phyloP scores from a whole-genome alignment of 2,113 vertebrate species.

The Ciconia maguari region DNA sequence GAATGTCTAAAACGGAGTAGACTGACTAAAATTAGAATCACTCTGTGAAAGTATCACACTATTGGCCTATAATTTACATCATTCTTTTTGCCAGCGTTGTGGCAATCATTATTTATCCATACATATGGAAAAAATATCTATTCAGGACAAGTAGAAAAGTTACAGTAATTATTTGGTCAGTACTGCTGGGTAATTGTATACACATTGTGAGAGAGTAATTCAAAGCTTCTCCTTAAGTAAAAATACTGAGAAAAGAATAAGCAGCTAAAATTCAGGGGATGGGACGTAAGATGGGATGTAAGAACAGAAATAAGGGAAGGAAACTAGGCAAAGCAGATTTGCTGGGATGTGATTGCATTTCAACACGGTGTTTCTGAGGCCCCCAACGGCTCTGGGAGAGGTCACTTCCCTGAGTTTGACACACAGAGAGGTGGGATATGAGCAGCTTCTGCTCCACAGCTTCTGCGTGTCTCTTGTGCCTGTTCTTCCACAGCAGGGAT shows the following conservation, averaged over 20 bases:
- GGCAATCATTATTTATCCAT: neutral
- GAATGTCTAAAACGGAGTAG: slow-evolving; percentile 43
- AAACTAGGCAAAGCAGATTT: neutral
- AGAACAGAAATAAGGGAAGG: neutral
- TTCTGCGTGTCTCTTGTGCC: neutral
- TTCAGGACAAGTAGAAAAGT: neutral
- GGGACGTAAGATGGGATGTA: neutral
- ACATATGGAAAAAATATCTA: neutral
- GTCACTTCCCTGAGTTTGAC: neutral
- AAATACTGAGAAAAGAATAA: neutral
- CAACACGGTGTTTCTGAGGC: neutral
- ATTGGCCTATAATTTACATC: neutral
- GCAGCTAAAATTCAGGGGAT: neutral
- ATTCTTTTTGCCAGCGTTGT: neutral
- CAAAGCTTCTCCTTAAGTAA: neutral
- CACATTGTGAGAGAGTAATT: neutral
- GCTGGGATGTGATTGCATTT: neutral
- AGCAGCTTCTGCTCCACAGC: neutral
- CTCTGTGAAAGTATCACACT: neutral
- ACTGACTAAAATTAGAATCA: slow-evolving; percentile 39
- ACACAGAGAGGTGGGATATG: neutral
- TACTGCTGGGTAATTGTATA: neutral
- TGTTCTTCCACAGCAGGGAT: neutral
- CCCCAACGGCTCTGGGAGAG: neutral
- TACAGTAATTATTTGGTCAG: neutral